Evolutionary conservation across 1,140 invertebrate species (phyloP), one percentile per base, ranked within the genome.

Genomic region (Vollenhovia emeryi): DNA sequence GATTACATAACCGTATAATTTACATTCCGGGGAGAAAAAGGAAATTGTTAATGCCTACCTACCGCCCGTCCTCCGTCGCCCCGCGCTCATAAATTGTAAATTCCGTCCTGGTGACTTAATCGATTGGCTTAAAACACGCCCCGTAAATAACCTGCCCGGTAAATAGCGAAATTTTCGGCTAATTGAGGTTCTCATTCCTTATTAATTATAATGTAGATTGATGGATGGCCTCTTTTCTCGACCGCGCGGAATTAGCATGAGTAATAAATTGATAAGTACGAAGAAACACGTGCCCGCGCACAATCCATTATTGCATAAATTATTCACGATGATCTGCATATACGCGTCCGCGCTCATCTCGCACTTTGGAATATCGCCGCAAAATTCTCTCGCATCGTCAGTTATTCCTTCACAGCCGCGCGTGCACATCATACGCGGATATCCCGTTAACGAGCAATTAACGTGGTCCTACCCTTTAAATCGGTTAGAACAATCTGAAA

Each of bases 281-380:
- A 82, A 82, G 78, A 82, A 80, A 73, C 78, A 82, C 40, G 50
- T 71, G 66, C 78, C 50, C 78, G 36, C 50, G 78, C 40, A 82
- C 66, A 73, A 82, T 82, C 78, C 78, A 82, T 82, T 82, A 82
- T 73, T 82, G 78, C 66, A 59, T 82, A 50, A 82, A 82, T 52
- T 73, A 82, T 82, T 82, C 66, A 73, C 36, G 40, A 82, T 82
- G 66, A 82, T 71, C 78, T 57, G 78, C 78, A 57, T 82, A 76
- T 40, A 80, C 78, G 66, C 48, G 78, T 73, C 15, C 64, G 48
- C 45, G 30, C 21, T n/a, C 60, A 24, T n/a, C 50, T 11, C 50
- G 60, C 50, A 48, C 50, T 71, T 73, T 71, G 36, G 66, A 68
- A 71, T 73, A 73, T 43, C 24, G 78, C 52, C 8, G 78, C 30